Conservation (phyloP, 1,140 invertebrate genomes). For the Listronotus oregonensis region DNA sequence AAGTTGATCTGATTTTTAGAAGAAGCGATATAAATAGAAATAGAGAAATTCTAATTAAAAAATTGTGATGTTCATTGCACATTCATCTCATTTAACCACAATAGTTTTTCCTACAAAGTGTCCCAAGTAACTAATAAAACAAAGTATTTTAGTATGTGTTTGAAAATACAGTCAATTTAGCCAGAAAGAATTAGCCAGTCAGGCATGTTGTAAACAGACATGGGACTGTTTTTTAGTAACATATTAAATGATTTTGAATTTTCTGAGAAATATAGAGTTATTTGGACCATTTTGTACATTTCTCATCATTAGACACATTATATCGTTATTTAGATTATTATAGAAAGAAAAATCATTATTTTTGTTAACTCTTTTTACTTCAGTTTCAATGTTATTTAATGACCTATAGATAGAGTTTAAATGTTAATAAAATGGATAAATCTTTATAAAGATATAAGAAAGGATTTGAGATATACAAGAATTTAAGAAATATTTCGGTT, state of each 20-base stretch:
- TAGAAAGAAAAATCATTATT: slow-evolving; percentile 6
- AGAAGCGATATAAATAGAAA: slow-evolving; percentile 26
- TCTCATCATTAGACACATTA: slow-evolving; percentile 16
- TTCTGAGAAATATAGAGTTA: background rate
- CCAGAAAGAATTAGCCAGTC: background rate
- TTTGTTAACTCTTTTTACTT: slow-evolving; percentile 15
- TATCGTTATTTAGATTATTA: slow-evolving; percentile 9
- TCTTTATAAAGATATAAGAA: background rate
- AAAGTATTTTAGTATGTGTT: background rate
- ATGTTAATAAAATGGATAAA: background rate
- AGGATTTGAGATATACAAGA: background rate
- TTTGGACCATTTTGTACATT: background rate
- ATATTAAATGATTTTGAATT: no score
- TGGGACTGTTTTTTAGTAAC: no score
- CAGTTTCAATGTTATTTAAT: slow-evolving; percentile 3
- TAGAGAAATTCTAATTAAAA: slow-evolving; percentile 31
- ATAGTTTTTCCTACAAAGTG: background rate
- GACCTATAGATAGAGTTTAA: slow-evolving; percentile 10
- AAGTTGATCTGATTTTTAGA: slow-evolving; percentile 35
- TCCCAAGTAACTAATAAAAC: background rate
- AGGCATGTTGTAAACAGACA: no score
- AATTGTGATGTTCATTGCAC: slow-evolving; percentile 36
- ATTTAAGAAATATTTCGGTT: slow-evolving; percentile 9
- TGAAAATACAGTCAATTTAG: background rate
- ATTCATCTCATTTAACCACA: slow-evolving; percentile 20